Conservation (phyloP, 2,888 invertebrate genomes). For the Stenchaetothrips biformis region DNA sequence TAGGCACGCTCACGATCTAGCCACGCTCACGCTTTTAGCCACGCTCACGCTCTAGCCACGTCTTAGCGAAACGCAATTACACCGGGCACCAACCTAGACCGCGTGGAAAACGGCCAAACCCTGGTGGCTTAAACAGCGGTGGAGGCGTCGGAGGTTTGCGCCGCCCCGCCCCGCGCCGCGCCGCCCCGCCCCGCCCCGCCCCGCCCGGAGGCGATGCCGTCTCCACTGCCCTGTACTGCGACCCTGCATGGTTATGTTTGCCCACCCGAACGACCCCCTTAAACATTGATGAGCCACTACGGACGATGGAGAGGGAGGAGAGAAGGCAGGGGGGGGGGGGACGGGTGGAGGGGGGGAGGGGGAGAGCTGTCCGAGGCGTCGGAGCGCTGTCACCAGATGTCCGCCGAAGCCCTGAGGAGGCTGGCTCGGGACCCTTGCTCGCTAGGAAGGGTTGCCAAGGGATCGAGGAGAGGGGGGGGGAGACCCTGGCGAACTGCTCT, state of each 20-base stretch:
- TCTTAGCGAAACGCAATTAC: too few relatives aligned
- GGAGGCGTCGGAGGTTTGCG: neutral
- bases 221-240: neutral
- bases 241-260: neutral
- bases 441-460: too few relatives aligned
- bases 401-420: neutral
- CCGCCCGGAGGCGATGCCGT: neutral
- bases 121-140: too few relatives aligned
- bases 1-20: too few relatives aligned
- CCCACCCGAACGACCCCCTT: neutral
- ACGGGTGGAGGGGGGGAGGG: neutral
- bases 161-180: neutral
- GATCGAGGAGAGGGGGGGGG: too few relatives aligned
- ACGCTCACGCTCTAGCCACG: too few relatives aligned
- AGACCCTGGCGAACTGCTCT: too few relatives aligned
- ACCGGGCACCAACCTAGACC: too few relatives aligned
- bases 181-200: neutral
- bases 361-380: neutral
- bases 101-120: too few relatives aligned
- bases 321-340: neutral
- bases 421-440: too few relatives aligned
- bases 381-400: neutral
- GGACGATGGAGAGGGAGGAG: too few relatives aligned
- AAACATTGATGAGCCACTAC: neutral
- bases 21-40: too few relatives aligned